A percentile compares a stretch with the other conserved stretches of the same genome.
Evolutionary conservation across 2,888 invertebrate species (phyloP).

Genomic region (Camponotus fellah): DNA sequence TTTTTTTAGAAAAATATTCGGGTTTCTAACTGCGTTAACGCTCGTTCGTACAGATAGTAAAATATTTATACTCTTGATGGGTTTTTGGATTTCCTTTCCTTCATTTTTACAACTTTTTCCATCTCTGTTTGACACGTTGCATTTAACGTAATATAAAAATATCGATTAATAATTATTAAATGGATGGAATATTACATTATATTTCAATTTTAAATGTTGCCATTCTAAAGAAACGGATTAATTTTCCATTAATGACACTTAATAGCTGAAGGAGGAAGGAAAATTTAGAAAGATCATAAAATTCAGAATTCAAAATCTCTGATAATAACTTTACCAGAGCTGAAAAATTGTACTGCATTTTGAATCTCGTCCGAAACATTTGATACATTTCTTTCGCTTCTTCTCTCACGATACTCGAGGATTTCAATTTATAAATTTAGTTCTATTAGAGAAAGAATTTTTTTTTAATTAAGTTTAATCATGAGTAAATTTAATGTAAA

Average conservation of each 20-base stretch:
- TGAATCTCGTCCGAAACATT: neutral
- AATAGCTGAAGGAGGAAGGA: neutral
- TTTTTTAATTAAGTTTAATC: no score
- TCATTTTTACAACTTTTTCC: neutral
- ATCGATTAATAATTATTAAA: neutral
- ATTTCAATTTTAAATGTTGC: neutral
- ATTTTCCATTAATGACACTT: neutral
- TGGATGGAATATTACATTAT: neutral
- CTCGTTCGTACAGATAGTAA: slow-evolving; percentile 3
- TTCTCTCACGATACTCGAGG: no score
- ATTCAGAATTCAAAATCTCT: neutral
- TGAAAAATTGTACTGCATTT: neutral
- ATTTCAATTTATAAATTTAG: neutral
- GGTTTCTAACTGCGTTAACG: slow-evolving; percentile 16
- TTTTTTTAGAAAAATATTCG: neutral
- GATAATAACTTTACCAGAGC: neutral
- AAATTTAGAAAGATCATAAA: neutral
- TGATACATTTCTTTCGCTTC: neutral
- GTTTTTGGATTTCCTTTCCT: neutral
- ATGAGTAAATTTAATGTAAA: no score
- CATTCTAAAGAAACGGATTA: no score
- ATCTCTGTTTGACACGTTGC: neutral
- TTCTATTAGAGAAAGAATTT: neutral
- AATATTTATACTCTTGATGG: neutral
- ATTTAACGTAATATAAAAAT: neutral